Conservation (phyloP, 2,888 invertebrate genomes). For the Heterodera filipjevi region DNA sequence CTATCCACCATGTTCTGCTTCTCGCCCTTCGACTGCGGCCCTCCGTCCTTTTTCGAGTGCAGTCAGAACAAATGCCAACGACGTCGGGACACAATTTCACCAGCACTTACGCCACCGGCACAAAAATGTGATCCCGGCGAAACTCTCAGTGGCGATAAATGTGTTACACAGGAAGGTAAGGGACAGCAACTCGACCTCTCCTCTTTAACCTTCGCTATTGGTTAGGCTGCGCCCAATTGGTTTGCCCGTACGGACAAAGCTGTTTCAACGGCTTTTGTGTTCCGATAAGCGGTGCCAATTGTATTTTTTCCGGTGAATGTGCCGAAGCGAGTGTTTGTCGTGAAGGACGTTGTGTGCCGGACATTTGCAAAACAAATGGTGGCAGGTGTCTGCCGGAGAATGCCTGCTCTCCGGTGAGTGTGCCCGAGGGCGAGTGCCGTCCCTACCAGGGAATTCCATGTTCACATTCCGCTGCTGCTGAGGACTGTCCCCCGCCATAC, state of each 20-base stretch:
- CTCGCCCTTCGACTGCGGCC: constrained; percentile 55
- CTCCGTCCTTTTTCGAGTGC: constrained; percentile 46
- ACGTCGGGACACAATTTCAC: constrained; percentile 6
- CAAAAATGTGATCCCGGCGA: constrained; percentile 48
- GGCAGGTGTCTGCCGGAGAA: constrained; percentile 53
- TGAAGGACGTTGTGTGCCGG: constrained; percentile 45
- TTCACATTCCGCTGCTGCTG: constrained; percentile 35
- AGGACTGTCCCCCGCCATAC: constrained; percentile 52
- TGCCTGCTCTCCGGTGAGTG: constrained; percentile 44
- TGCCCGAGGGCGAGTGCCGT: constrained; percentile 53
- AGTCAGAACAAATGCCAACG: constrained; percentile 47
- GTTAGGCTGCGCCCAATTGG: constrained; percentile 51
- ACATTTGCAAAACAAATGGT: constrained; percentile 43
- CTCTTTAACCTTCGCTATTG: constrained; percentile 18
- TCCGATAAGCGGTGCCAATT: constrained; percentile 37
- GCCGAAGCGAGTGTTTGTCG: constrained; percentile 48
- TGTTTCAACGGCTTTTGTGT: constrained; percentile 45
- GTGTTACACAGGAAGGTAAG: constrained; percentile 43
- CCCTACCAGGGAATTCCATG: constrained; percentile 43
- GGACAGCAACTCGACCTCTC: background rate
- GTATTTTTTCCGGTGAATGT: constrained; percentile 44
- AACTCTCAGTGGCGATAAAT: constrained; percentile 39
- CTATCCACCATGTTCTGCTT: constrained; percentile 52
- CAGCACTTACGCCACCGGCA: constrained; percentile 16
- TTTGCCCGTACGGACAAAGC: constrained; percentile 47